Base-by-base conservation (phyloP, 2,888 invertebrate genomes). In the Phalangium opilio region DNA sequence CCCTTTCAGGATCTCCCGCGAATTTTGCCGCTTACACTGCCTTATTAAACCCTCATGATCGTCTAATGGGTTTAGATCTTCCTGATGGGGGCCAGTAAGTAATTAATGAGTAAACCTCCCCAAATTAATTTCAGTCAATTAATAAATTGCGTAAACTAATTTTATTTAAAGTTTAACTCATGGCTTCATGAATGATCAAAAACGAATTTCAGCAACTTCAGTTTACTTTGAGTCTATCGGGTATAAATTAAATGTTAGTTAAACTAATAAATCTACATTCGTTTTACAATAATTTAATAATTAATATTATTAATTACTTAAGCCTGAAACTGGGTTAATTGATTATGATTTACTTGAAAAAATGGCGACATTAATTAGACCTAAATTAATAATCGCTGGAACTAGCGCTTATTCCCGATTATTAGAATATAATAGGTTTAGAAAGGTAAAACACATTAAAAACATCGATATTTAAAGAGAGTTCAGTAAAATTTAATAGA, bases 171-270 rank as follows among this genome's bases (percentile, higher is more conserved):
- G 53, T 41, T 50, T 67, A 32, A 66, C 66, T 5, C 65, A 67
- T 55, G 66, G 75, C n/a, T 76, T 73, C 59, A 71, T 70, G 68
- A 73, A 73, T 2, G 69, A 69, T 40, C 64, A 67, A 27, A 72
- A 71, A 59, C 67, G 70, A 55, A 70, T 75, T 19, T 75, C 75
- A 2, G 73, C 74, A 2, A 74, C 75, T 1, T 74, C 75, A 1
- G 64, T 74, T 34, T 76, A 70, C 61, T 75, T 76, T 65, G 73
- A 76, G 60, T 73, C 75, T 1, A 70, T 76, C 67, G 73, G 74
- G 19, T 75, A 75, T 63, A 71, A 71, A 57, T 59, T 72, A 2
- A 63, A 74, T 64, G 63, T 64, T 55, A 61, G 53, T 47, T 21
- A 32, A 36, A 10, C 4, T 27, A 27, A 7, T 27, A 27, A 8